phyloP scores from a whole-genome alignment of 2,113 vertebrate genomes.

The Mesocricetus auratus region DNA sequence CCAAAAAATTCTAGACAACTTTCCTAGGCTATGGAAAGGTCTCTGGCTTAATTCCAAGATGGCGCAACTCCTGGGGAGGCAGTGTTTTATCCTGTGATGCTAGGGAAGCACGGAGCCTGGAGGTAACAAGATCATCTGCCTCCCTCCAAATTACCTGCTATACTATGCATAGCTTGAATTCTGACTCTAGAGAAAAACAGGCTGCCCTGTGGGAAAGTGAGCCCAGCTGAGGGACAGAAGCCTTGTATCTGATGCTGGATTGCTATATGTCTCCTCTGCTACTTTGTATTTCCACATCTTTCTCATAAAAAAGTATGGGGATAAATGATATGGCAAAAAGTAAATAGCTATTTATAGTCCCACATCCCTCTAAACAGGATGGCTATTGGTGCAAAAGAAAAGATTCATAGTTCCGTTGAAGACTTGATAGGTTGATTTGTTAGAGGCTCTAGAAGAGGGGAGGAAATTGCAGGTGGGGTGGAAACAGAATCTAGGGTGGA shows the following conservation, averaged over 20 bases:
- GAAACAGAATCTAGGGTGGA: not conserved
- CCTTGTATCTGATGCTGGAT: not conserved
- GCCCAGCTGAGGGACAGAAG: not conserved
- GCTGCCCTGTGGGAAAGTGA: constrained; percentile 20
- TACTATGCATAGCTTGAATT: not conserved
- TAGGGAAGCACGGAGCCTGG: not conserved
- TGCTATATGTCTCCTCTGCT: not conserved
- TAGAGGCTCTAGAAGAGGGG: constrained; percentile 30
- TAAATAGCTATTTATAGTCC: constrained; percentile 50
- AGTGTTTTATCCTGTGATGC: not conserved
- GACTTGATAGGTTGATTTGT: constrained; percentile 34
- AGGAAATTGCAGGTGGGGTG: not conserved
- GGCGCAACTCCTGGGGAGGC: not conserved
- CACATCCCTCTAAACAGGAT: constrained; percentile 53
- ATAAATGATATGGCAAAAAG: constrained; percentile 45
- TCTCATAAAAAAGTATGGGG: constrained; percentile 33
- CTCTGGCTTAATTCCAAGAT: constrained; percentile 17
- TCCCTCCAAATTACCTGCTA: constrained; percentile 11
- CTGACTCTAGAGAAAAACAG: not conserved
- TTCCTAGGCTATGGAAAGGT: not conserved
- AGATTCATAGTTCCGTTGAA: constrained; percentile 4
- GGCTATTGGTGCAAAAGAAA: constrained; percentile 21
- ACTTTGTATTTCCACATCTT: constrained; percentile 33
- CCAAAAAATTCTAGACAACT: not conserved
- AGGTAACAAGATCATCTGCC: not conserved